These are phyloP conservation scores for Petrocephalus schoutedeni DNA, from an alignment of 2,797 vertebrate genomes.

Conservation along the genomic window DNA sequence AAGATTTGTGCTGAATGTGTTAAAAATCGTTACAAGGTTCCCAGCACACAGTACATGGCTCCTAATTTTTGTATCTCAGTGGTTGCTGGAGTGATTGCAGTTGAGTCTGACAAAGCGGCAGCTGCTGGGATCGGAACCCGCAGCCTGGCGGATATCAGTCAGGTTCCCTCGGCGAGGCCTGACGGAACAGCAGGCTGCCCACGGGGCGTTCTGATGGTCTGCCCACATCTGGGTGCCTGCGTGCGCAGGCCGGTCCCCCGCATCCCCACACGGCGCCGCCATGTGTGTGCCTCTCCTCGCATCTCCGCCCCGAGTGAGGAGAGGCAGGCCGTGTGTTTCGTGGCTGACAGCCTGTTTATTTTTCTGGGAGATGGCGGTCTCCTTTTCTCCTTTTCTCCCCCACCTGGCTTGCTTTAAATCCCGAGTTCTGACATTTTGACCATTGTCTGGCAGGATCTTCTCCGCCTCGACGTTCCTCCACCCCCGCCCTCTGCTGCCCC, in stretches of 20 bases:
- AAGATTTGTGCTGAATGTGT: not conserved
- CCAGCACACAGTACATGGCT: not conserved
- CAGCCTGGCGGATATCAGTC: not conserved
- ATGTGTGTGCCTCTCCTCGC: not conserved
- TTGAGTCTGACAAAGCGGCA: not conserved
- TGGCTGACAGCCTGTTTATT: constrained; percentile 20
- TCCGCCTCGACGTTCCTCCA: not conserved
- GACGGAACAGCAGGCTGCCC: not conserved
- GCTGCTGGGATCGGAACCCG: not conserved
- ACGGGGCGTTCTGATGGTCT: not conserved
- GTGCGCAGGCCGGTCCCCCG: not conserved
- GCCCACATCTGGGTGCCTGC: not conserved
- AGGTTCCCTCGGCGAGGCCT: not conserved
- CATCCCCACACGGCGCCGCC: not conserved
- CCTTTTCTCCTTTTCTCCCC: not conserved
- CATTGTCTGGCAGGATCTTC: not conserved
- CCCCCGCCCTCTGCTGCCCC: not conserved
- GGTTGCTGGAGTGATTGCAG: not conserved
- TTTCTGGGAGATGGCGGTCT: not conserved
- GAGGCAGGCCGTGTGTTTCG: not conserved
- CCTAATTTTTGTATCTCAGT: not conserved
- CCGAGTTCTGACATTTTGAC: not conserved
- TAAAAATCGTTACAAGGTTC: not conserved
- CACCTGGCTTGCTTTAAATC: not conserved
- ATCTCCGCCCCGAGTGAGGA: not conserved